Base-by-base conservation (phyloP, 2,797 vertebrate genomes). In the Limnodromus scolopaceus region DNA sequence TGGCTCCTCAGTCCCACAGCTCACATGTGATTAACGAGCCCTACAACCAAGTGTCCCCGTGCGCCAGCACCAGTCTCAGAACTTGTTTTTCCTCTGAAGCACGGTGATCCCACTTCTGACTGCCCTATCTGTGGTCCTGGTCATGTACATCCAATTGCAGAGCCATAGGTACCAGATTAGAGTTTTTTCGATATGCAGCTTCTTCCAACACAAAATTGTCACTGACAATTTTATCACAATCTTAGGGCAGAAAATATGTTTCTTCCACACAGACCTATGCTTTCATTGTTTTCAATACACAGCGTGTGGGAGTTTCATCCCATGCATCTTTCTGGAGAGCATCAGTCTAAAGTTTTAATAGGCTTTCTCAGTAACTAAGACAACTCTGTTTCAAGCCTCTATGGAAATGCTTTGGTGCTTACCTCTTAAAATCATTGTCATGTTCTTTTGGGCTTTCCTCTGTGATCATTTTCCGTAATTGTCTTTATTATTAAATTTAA, bases 401-500 rank as follows among this genome's bases (percentile, higher is more conserved):
- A 1, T 23, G 17, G 32, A 87, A 87, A 71, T n/a, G 5, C 4
- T 88, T 87, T 77, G 20, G 5, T 68, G 17, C 6, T 36, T 74
- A 51, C 4, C 6, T 80, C n/a, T 83, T 75, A 60, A 92, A 88
- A 86, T 20, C 78, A 8, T 11, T 75, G 13, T 41, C 43, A 22
- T 38, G 14, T 34, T 80, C 7, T 93, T 87, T 25, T 14, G 19
- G 12, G 13, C 1, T 81, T 89, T 71, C 24, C 30, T 23, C 30
- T 45, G 25, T 68, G 20, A 54, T 48, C 88, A 25, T 84, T 64
- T 48, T 74, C 30, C 6, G n/a, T 71, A 74, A 57, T 75, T 77
- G 28, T 53, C 51, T 85, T 83, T 23, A 66, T 69, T 72, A 41
- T 45, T 77, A 51, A 61, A n/a, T 71, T 53, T 84, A 30, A 95